These are phyloP conservation scores for Calonectris borealis DNA, from an alignment of 2,113 vertebrate species.

Conservation along the genomic window DNA sequence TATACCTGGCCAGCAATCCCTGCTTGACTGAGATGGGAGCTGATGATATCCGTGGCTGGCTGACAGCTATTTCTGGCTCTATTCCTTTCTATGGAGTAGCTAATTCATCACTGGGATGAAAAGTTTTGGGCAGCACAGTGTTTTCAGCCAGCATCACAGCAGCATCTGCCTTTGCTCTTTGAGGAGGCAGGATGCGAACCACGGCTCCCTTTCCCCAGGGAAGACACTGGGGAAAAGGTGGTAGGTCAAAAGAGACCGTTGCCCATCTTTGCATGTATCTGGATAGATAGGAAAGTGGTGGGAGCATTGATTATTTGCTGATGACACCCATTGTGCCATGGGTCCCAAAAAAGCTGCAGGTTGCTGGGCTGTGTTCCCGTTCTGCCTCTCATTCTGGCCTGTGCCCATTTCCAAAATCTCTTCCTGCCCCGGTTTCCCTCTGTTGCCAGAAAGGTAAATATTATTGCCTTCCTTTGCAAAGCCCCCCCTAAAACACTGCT, in stretches of 20 bases:
- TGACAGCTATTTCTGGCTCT: constrained; percentile 1
- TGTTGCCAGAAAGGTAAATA: neutral
- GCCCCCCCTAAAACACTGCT: neutral
- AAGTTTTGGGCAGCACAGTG: neutral
- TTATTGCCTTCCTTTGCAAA: neutral
- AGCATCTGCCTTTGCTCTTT: neutral
- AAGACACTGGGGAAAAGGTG: neutral
- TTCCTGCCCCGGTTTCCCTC: neutral
- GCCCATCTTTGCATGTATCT: neutral
- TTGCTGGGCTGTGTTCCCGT: neutral
- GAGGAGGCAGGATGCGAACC: neutral
- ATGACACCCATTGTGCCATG: neutral
- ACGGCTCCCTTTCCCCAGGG: neutral
- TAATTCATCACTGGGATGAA: neutral
- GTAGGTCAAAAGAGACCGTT: neutral
- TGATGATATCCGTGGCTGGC: neutral
- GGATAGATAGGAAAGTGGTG: neutral
- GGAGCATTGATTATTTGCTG: neutral
- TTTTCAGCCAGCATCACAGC: neutral
- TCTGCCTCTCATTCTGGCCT: neutral
- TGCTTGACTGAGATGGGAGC: neutral
- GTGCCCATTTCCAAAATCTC: neutral
- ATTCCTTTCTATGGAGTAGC: neutral
- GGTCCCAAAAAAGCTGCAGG: neutral
- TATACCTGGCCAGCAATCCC: neutral